These are phyloP conservation scores for Philantomba maxwellii DNA, from an alignment of 2,113 vertebrate species.

Conservation along the genomic window DNA sequence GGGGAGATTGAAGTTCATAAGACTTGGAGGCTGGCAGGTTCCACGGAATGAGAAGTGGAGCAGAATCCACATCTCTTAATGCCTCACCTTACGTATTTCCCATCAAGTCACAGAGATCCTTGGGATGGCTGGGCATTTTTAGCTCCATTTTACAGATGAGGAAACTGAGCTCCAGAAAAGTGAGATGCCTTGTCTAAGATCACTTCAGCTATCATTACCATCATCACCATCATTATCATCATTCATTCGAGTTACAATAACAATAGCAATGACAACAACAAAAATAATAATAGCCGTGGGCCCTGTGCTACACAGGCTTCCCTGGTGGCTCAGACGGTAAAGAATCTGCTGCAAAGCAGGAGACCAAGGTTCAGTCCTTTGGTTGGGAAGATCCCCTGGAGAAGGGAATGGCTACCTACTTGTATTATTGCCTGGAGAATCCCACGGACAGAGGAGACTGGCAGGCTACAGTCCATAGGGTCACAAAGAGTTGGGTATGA, in stretches of 20 bases:
- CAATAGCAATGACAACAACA: neutral
- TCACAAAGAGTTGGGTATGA: neutral
- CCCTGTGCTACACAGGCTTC: neutral
- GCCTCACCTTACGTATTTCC: neutral
- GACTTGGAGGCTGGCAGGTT: neutral
- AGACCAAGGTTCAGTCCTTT: neutral
- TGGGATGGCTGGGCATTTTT: neutral
- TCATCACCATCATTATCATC: neutral
- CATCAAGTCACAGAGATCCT: neutral
- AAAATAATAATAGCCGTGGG: neutral
- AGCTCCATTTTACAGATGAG: neutral
- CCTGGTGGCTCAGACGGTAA: neutral
- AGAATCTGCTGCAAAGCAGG: neutral
- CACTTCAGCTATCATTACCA: neutral
- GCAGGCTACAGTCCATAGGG: neutral
- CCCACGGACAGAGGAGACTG: neutral
- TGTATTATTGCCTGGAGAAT: neutral
- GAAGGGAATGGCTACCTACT: neutral
- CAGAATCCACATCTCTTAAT: neutral
- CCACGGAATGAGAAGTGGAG: accelerated
- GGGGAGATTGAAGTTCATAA: neutral
- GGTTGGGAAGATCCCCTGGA: neutral
- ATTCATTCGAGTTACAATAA: neutral
- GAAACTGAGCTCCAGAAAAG: neutral
- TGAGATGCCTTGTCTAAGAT: neutral